Conservation (phyloP, 2,113 vertebrate genomes). For the Coptodon bakossiorum region DNA sequence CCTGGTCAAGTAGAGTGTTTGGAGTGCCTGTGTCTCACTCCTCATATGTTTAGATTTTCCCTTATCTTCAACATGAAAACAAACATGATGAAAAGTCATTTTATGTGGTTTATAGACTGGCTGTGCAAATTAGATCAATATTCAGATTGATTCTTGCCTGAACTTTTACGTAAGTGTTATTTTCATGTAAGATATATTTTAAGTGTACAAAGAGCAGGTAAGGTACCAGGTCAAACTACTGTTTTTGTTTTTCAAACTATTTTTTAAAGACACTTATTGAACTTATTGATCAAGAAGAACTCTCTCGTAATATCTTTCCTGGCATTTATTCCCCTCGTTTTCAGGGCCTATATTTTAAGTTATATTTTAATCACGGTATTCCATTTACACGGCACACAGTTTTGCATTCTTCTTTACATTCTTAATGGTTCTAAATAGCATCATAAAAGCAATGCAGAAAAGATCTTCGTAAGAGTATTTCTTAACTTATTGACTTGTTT, state of each 20-base stretch:
- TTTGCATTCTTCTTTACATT: not conserved
- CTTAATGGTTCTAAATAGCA: not conserved
- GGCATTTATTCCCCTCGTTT: not conserved
- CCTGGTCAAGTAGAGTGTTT: not conserved
- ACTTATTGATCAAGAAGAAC: not conserved
- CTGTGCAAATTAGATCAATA: not conserved
- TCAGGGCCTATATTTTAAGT: not conserved
- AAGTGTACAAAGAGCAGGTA: not conserved
- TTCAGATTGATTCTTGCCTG: not conserved
- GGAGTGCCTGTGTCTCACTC: not conserved
- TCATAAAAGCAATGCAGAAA: not conserved
- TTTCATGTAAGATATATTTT: not conserved
- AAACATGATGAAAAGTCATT: not conserved
- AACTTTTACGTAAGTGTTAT: not conserved
- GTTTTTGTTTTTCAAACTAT: not conserved
- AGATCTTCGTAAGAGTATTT: not conserved
- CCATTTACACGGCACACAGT: accelerated
- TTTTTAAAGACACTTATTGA: not conserved
- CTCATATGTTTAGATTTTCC: not conserved
- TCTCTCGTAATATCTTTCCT: not conserved
- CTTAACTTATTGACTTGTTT: not conserved
- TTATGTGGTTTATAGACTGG: not conserved
- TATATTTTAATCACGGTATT: not conserved
- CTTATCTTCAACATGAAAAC: not conserved
- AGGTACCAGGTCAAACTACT: not conserved